These are phyloP conservation scores for Porites divaricata DNA, from an alignment of 92 coral and sea anemone species.

Conservation along the genomic window DNA sequence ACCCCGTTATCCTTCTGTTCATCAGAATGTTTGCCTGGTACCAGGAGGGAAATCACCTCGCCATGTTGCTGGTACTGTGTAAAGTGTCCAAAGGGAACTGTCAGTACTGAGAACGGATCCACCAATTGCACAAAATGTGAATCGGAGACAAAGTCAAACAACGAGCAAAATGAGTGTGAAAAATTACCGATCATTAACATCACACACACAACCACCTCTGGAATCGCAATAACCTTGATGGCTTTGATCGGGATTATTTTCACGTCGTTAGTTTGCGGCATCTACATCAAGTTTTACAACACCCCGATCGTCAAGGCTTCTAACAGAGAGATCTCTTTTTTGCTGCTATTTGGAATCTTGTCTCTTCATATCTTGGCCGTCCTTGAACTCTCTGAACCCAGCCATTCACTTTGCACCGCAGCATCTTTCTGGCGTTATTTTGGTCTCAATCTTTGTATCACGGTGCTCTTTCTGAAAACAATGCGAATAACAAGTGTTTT, in stretches of 20 bases:
- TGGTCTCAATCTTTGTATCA: constrained; percentile 57
- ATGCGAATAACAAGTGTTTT: neutral
- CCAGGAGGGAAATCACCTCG: constrained; percentile 49
- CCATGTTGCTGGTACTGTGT: constrained; percentile 86
- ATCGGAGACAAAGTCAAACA: constrained; percentile 54
- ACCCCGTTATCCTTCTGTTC: constrained; percentile 72
- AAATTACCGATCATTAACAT: constrained; percentile 53
- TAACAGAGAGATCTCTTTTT: constrained; percentile 34
- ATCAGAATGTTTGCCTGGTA: constrained; percentile 70
- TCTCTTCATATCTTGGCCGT: neutral
- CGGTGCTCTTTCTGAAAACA: constrained; percentile 75
- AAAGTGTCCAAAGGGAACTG: constrained; percentile 46
- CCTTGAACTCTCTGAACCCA: neutral
- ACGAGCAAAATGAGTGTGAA: constrained; percentile 51
- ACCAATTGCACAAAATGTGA: constrained; percentile 69
- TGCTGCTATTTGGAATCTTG: neutral
- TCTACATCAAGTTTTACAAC: constrained; percentile 53
- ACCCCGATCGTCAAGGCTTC: constrained; percentile 84
- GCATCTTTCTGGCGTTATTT: neutral
- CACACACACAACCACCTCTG: constrained; percentile 31
- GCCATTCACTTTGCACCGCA: neutral
- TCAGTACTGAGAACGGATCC: constrained; percentile 58
- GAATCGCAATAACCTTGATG: constrained; percentile 43
- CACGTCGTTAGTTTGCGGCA: constrained; percentile 40
- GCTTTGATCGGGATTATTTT: constrained; percentile 45